phyloP scores from a whole-genome alignment of 2,888 invertebrate species.

The Atrina japonica region DNA sequence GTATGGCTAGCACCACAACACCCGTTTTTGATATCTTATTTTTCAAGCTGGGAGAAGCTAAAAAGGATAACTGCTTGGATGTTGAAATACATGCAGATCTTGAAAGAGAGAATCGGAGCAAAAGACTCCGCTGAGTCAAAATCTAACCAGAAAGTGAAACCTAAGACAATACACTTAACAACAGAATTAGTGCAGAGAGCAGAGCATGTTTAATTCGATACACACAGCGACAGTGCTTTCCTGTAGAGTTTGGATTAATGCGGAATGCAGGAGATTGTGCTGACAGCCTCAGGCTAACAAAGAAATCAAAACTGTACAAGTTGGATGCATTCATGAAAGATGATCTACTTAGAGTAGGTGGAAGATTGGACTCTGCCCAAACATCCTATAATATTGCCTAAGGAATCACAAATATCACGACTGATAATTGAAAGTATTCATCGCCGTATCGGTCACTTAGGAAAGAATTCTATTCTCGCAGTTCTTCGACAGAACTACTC shows the following conservation, averaged over 20 bases:
- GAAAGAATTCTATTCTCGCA: slow-evolving; percentile 20
- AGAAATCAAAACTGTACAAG: slow-evolving; percentile 12
- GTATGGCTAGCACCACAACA: no score
- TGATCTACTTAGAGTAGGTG: slow-evolving; percentile 35
- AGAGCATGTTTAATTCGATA: neutral
- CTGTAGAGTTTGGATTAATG: slow-evolving; percentile 3
- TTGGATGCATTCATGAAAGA: slow-evolving; percentile 17
- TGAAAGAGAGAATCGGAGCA: neutral
- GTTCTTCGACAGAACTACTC: slow-evolving; percentile 28
- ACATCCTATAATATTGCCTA: slow-evolving; percentile 32
- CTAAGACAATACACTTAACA: neutral
- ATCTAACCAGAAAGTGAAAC: neutral
- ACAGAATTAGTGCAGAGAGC: neutral
- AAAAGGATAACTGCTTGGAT: slow-evolving; percentile 13
- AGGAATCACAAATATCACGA: slow-evolving; percentile 8
- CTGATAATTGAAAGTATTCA: no score
- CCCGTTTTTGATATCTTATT: neutral
- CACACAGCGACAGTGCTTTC: neutral
- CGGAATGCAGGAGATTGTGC: neutral
- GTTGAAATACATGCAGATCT: neutral
- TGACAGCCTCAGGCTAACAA: neutral
- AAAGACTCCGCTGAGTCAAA: neutral
- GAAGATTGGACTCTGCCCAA: slow-evolving; percentile 25
- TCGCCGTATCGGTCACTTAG: slow-evolving; percentile 21
- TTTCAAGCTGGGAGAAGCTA: slow-evolving; percentile 2